Conservation (phyloP, 2,888 invertebrate genomes). For the Melipona bicolor region DNA sequence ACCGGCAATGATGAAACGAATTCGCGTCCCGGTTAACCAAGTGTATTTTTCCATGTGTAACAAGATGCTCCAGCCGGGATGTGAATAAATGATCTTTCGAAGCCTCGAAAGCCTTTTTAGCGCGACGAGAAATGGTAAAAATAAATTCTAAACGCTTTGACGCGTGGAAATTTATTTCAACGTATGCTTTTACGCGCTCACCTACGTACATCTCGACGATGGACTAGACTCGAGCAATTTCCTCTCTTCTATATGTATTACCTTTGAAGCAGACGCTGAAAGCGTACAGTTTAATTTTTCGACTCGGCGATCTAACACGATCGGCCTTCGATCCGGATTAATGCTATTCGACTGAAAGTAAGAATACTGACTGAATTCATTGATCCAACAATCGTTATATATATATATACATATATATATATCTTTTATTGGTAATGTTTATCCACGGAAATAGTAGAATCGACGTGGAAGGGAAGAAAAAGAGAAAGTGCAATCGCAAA, state of each 20-base stretch:
- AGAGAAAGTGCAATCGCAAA: neutral
- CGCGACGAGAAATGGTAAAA: neutral
- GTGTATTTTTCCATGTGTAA: conserved; percentile 24
- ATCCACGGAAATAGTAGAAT: neutral
- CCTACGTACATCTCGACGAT: neutral
- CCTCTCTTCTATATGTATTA: conserved; percentile 45
- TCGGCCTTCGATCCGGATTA: conserved; percentile 23
- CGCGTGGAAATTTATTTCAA: conserved; percentile 19
- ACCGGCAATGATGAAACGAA: conserved; percentile 69
- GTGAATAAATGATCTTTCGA: neutral
- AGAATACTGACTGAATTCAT: neutral
- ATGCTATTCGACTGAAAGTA: conserved; percentile 9
- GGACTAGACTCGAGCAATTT: conserved; percentile 54
- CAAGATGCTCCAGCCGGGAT: too few species aligned
- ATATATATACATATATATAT: neutral
- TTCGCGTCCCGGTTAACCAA: conserved; percentile 35
- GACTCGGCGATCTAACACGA: conserved; percentile 27
- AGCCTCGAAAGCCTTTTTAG: too few species aligned
- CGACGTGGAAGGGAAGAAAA: neutral
- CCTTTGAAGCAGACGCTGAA: conserved; percentile 29
- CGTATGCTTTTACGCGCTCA: neutral
- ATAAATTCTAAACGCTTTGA: neutral
- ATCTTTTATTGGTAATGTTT: neutral
- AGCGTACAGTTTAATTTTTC: conserved; percentile 48
- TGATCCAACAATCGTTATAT: neutral